Evolutionary conservation across 2,888 invertebrate genomes (phyloP).

Genomic region (Amphipoea lucens): DNA sequence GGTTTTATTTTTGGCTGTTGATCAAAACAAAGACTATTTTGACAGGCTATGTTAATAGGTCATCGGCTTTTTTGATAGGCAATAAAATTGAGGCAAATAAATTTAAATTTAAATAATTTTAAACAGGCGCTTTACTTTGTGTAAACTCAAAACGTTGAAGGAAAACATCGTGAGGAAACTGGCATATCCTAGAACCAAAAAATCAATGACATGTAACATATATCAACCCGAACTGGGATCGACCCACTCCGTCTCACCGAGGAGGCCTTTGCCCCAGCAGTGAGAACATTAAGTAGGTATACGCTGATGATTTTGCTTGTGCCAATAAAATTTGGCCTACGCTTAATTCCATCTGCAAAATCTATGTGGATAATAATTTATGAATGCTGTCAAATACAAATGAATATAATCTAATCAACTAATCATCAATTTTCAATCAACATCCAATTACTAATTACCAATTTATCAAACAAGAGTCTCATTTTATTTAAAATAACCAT

Average conservation of each 20-base stretch:
- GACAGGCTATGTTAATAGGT: not conserved
- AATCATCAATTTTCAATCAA: slow-evolving; percentile 7
- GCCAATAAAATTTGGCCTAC: too few species aligned
- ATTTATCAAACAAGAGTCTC: slow-evolving; percentile 23
- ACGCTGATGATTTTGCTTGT: too few species aligned
- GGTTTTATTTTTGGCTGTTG: not conserved
- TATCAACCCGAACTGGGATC: not conserved
- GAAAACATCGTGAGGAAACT: too few species aligned
- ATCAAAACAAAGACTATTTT: not conserved
- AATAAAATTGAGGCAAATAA: not conserved
- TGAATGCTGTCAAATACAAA: not conserved
- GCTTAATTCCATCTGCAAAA: not conserved
- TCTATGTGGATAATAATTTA: not conserved
- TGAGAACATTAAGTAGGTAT: too few species aligned
- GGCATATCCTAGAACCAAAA: too few species aligned
- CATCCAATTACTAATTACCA: slow-evolving; percentile 4
- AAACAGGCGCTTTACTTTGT: too few species aligned
- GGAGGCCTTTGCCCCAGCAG: not conserved
- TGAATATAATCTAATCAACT: not conserved
- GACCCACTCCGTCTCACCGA: too few species aligned
- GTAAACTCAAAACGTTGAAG: not conserved
- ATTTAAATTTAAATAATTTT: too few species aligned
- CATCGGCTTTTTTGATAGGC: not conserved
- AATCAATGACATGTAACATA: not conserved
- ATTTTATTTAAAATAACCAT: not conserved